Evolutionary conservation across 2,797 vertebrate genomes (phyloP).

Genomic region (Arctocebus calabarensis): DNA sequence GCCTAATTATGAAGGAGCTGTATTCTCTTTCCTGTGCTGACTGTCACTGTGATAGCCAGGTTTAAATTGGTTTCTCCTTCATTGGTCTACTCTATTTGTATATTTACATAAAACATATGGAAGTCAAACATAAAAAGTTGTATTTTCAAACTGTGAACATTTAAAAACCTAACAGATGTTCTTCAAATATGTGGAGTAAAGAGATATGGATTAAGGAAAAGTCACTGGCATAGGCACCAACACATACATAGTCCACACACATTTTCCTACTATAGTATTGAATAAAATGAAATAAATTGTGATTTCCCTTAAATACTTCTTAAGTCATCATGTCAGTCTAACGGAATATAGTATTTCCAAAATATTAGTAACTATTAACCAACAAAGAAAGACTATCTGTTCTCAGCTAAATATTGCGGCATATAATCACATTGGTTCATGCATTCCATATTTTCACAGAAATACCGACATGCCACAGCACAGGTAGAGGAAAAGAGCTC

Average conservation of each 20-base stretch:
- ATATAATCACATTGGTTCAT: background rate
- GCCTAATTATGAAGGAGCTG: background rate
- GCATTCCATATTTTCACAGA: background rate
- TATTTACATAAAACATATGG: background rate
- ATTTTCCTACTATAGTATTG: background rate
- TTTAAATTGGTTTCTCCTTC: constrained; percentile 41
- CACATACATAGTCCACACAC: background rate
- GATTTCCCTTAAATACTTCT: background rate
- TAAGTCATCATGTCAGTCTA: background rate
- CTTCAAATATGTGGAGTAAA: background rate
- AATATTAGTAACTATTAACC: background rate
- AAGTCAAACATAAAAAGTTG: background rate
- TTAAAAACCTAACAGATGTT: background rate
- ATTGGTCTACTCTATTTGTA: background rate
- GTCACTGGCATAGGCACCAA: background rate
- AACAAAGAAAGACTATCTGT: background rate
- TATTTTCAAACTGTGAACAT: constrained; percentile 34
- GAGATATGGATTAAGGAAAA: background rate
- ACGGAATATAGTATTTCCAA: background rate
- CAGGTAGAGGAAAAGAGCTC: background rate
- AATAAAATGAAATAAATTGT: background rate
- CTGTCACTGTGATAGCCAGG: background rate
- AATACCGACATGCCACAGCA: background rate
- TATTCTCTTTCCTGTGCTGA: background rate
- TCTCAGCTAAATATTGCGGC: background rate